Evolutionary conservation across 2,113 vertebrate species (phyloP), one percentile per base, ranked within the genome.

Genomic region (Pogona vitticeps): DNA sequence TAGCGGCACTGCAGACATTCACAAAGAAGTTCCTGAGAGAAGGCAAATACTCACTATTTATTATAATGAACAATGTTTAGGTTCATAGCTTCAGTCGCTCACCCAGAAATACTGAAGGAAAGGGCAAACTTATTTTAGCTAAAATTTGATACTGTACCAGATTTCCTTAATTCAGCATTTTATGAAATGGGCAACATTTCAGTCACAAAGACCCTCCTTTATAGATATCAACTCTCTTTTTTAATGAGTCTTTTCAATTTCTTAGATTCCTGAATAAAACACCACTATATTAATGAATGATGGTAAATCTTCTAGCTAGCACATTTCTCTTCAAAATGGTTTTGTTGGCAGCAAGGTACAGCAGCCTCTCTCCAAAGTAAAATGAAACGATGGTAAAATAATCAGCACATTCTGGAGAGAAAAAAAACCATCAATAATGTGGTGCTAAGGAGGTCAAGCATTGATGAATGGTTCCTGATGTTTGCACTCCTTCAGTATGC

Each of bases 321-420:
- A 81, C 81, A 84, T 77, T 90, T 90, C 80, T 92, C 90, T 93
- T 85, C 91, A 88, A 84, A 81, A 81, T 14, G 71, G 38, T 65
- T 80, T 93, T 88, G 82, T 42, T 87, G 56, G 61, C 73, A 86
- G 87, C 31, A 56, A n/a, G 38, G 28, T 33, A 17, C 77, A 93
- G 87, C 65, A 52, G 46, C 17, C 84, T 40, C 77, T 21, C 38
- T 83, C 88, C 87, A 73, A 1, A n/a, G 17, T 14, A 82, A 42
- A 78, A 26, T 63, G 31, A 36, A 77, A 36, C 17, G 28, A 76
- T 10, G 1, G 46, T 10, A 38, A 88, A 92, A 91, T 40, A 88
- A 65, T n/a, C 80, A 91, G 2, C 0, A 40, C 58, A 84, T 65
- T 91, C 88, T 56, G 65, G 56, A 9, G 10, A 10, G 76, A 33